These are phyloP conservation scores for Diarsia rubi DNA, from an alignment of 2,888 invertebrate genomes.

Conservation along the genomic window DNA sequence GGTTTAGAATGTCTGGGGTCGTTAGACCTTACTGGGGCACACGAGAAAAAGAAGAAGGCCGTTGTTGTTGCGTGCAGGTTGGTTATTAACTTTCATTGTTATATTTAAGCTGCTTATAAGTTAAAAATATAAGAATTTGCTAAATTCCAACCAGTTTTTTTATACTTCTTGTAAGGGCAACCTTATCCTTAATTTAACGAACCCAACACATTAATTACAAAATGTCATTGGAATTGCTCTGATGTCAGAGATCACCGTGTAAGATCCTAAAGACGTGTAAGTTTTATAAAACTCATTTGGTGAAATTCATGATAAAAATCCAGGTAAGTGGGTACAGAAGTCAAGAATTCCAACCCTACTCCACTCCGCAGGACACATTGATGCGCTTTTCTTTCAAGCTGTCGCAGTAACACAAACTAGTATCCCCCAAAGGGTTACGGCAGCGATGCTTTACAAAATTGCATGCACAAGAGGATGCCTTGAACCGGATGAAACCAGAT, in stretches of 20 bases:
- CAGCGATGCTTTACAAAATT: conserved; percentile 58
- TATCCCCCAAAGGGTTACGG: conserved; percentile 35
- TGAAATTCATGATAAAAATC: neutral
- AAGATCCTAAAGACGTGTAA: too few species aligned
- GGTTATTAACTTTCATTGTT: neutral
- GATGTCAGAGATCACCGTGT: too few species aligned
- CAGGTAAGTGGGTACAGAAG: neutral
- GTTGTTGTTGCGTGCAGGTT: neutral
- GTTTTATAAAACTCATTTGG: neutral
- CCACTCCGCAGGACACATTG: neutral
- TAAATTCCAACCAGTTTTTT: neutral
- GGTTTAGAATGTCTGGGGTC: too few species aligned
- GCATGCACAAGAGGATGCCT: conserved; percentile 60
- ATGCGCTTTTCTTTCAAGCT: conserved; percentile 14
- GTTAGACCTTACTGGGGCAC: too few species aligned
- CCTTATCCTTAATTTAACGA: neutral
- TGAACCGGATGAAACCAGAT: conserved; percentile 68
- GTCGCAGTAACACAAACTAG: conserved; percentile 14
- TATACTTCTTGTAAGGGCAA: neutral
- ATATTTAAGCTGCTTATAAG: neutral
- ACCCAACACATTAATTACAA: neutral
- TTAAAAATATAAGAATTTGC: neutral
- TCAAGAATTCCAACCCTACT: neutral
- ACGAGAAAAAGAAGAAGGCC: too few species aligned
- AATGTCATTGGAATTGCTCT: neutral